Evolutionary conservation across 2,797 vertebrate species (phyloP), one percentile per base, ranked within the genome.

Genomic region (Danionella dracula): DNA sequence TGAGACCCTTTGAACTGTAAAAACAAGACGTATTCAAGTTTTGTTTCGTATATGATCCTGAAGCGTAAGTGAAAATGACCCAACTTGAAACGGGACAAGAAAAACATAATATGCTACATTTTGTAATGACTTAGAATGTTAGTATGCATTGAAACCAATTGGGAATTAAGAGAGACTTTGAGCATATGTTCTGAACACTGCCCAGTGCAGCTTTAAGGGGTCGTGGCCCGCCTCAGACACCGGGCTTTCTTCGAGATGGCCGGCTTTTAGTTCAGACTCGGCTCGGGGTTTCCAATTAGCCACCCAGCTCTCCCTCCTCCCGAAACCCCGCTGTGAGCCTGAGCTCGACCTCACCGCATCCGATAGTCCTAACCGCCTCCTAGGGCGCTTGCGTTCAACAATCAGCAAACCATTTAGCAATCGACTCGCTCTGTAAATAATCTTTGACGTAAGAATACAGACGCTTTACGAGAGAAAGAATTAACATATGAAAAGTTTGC

Each of bases 1-100:
- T 87, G 82, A 83, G 87, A 90, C 58, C 35, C 37, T 85, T 90
- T 91, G 86, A 87, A 84, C 86, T 91, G n/a, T 23, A 37, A 27
- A 34, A 42, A 10, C n/a, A 23, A 29, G 11, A 61, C 29, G 15
- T 48, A 48, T 15, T 31, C 4, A 6, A 11, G 16, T 32, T 58
- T 58, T 44, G 11, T 19, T 58, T 42, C n/a, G n/a, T n/a, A n/a
- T n/a, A n/a, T n/a, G n/a, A n/a, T n/a, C n/a, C n/a, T n/a, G n/a
- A n/a, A n/a, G n/a, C n/a, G n/a, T n/a, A n/a, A n/a, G n/a, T n/a
- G n/a, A n/a, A n/a, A n/a, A n/a, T n/a, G n/a, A n/a, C n/a, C n/a
- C n/a, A n/a, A n/a, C n/a, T n/a, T n/a, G n/a, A n/a, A n/a, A n/a
- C n/a, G n/a, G n/a, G n/a, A n/a, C n/a, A n/a, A n/a, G n/a, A n/a